phyloP scores from a whole-genome alignment of 1,140 invertebrate genomes.

The Homarus americanus region DNA sequence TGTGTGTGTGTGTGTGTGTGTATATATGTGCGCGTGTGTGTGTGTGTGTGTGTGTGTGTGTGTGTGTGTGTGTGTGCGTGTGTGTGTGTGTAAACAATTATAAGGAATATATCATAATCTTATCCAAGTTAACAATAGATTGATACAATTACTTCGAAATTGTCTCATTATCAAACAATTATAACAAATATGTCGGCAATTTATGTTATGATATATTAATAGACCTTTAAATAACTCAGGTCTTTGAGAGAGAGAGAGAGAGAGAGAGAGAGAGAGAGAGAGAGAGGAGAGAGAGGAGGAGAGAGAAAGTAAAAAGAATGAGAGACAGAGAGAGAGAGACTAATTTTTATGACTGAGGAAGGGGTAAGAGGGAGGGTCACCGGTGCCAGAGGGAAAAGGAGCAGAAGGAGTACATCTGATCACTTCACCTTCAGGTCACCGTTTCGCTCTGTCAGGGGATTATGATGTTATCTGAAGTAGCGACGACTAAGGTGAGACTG shows the following conservation, averaged over 20 bases:
- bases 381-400: not conserved
- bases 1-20: not conserved
- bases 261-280: conserved; percentile 10
- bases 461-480: no score
- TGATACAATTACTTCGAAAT: no score
- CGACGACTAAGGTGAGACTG: no score
- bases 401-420: not conserved
- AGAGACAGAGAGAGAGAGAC: conserved; percentile 8
- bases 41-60: not conserved
- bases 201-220: no score
- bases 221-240: no score
- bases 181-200: no score
- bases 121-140: no score
- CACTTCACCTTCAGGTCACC: no score
- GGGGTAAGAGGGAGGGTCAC: not conserved
- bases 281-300: not conserved
- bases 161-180: no score
- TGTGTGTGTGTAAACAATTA: no score
- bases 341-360: not conserved
- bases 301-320: not conserved
- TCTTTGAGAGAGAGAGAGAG: not conserved
- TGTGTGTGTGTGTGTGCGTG: not conserved
- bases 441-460: no score
- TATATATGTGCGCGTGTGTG: not conserved
- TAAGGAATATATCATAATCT: no score